A percentile compares a stretch with the other conserved stretches of the same genome.
phyloP scores from a whole-genome alignment of 1,140 invertebrate species.

The Macrobrachium rosenbergii region DNA sequence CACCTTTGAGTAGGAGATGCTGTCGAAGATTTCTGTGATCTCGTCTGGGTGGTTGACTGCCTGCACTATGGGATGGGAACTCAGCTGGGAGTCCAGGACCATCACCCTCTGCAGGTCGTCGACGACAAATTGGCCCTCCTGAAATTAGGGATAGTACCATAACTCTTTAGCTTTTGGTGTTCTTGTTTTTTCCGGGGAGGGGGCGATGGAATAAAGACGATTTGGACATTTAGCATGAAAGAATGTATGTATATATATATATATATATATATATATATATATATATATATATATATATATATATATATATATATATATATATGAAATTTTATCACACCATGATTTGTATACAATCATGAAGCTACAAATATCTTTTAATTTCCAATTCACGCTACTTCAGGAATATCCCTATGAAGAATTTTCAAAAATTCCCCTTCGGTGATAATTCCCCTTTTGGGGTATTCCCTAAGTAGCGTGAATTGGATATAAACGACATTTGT shows the following conservation, averaged over 20 bases:
- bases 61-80: constrained; percentile 90
- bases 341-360: too few species aligned
- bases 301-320: too few species aligned
- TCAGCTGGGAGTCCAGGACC: constrained; percentile 82
- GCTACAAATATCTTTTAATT: too few species aligned
- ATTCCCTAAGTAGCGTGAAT: too few species aligned
- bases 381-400: too few species aligned
- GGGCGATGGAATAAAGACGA: neutral
- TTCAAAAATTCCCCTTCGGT: too few species aligned
- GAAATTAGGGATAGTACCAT: neutral
- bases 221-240: neutral
- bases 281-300: too few species aligned
- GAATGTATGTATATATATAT: constrained; percentile 5
- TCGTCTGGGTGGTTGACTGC: constrained; percentile 86
- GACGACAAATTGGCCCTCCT: constrained; percentile 82
- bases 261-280: constrained; percentile 5
- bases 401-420: too few species aligned
- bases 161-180: neutral
- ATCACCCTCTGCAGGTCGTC: constrained; percentile 82
- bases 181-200: too few species aligned
- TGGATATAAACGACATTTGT: too few species aligned
- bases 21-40: constrained; percentile 93
- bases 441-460: too few species aligned
- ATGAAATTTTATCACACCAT: too few species aligned
- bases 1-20: constrained; percentile 93